Base-by-base conservation (phyloP, 2,888 invertebrate species). In the Pheosia gnoma region DNA sequence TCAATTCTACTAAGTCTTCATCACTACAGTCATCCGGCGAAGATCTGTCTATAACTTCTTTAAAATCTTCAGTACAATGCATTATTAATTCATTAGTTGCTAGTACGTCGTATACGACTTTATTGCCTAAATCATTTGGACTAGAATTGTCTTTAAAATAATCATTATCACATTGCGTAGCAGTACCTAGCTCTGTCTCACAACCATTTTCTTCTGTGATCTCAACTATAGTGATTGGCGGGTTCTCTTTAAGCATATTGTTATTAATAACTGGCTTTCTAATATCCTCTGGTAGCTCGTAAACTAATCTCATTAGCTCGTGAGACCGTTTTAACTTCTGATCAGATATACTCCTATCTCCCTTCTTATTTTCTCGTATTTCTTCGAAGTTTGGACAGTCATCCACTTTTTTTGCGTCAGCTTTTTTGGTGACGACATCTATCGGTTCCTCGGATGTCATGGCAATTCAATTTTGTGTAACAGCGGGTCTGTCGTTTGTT, bases 151-250 rank as follows among this genome's bases (percentile, higher is more conserved):
- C 79, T 73, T 82, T 83, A 75, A 82, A 77, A 71, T 85, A 87
- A 79, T 83, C 84, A 68, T 57, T 88, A 85, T 91, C 87, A 86
- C 88, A 86, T 74, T 74, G 70, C 79, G 75, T 78, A 72, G 77
- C 84, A 71, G 13, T 45, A 41, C 80, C 83, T 71, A 87, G 73
- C 76, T 88, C 88, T 71, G 82, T 78, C 71, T 90, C 92, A 89
- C 92, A 93, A 88, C 93, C 92, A 84, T 93, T 93, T 68, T 90
- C 91, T 86, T 92, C 91, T 59, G 87, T 90, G 68, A 93, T 90
- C 71, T 92, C 91, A 60, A 92, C 87, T 66, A 93, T 91, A 61
- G 89, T 91, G 66, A 93, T 88, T 60, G 93, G 90, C 82, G 91
- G 90, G 82, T 90, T 91, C 59, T 93, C 92, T 81, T 90, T 92